Percentiles rank a stretch among this genome's conserved stretches.
Conservation (phyloP, 2,113 vertebrate genomes). For the Neomonachus schauinslandi region DNA sequence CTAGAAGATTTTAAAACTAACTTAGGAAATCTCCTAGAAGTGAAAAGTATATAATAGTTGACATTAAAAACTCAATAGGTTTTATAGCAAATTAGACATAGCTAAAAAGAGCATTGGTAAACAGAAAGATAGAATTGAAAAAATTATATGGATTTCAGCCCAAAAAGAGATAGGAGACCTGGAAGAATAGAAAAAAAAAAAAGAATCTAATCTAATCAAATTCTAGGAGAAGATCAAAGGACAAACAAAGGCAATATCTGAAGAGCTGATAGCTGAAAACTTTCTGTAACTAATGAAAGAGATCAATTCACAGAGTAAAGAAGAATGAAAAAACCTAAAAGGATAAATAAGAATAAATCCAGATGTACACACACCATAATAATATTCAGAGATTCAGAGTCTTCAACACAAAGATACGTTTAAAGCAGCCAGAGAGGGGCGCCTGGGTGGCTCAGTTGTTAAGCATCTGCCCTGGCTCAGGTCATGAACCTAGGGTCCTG, state of each 20-base stretch:
- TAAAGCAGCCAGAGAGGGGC: background rate
- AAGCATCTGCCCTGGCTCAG: too few relatives aligned
- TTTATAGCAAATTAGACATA: slow-evolving; percentile 15
- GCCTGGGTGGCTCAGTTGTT: too few relatives aligned
- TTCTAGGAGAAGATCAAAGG: background rate
- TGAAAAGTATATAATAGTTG: slow-evolving; percentile 19
- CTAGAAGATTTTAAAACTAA: slow-evolving; percentile 26
- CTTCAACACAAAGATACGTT: background rate
- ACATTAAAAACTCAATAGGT: background rate
- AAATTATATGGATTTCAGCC: background rate
- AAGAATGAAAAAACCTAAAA: background rate
- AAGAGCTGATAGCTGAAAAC: background rate
- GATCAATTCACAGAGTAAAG: background rate
- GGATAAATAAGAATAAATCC: slow-evolving; percentile 4
- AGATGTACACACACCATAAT: background rate
- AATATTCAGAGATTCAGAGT: background rate
- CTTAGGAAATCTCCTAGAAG: background rate
- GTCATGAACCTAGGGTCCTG: too few relatives aligned
- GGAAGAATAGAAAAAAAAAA: background rate
- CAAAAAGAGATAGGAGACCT: background rate
- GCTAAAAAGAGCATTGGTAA: background rate
- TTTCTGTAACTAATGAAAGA: slow-evolving; percentile 21
- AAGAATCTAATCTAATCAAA: background rate
- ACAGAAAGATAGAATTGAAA: background rate
- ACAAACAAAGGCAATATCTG: background rate